A percentile compares a stretch with the other conserved stretches of the same genome.
phyloP scores from a whole-genome alignment of 2,888 invertebrate species.

The Bombyx huttoni region DNA sequence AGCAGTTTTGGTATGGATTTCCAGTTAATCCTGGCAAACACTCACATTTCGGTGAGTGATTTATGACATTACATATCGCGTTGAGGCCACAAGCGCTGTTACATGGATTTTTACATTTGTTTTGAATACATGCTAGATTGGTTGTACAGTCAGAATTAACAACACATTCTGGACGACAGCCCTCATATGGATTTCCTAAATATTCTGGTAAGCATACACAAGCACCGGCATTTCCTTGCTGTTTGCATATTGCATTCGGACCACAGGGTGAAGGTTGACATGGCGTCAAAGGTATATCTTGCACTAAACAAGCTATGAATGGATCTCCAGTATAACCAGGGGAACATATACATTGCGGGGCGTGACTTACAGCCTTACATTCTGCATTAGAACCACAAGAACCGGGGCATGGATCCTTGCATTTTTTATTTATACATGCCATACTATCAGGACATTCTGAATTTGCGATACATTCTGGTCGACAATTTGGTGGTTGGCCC shows the following conservation, averaged over 20 bases:
- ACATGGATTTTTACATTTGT: conserved; percentile 83
- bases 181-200: conserved; percentile 84
- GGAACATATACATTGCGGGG: conserved; percentile 81
- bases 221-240: conserved; percentile 76
- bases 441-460: conserved; percentile 78
- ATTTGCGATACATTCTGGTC: conserved; percentile 82
- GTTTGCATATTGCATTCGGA: conserved; percentile 79
- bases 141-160: conserved; percentile 81
- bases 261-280: conserved; percentile 82
- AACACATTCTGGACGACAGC: conserved; percentile 82
- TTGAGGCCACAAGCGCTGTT: conserved; percentile 82
- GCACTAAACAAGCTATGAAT: conserved; percentile 68
- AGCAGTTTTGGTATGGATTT: conserved; percentile 73
- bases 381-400: conserved; percentile 81
- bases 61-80: conserved; percentile 79
- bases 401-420: conserved; percentile 81
- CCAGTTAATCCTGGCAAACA: conserved; percentile 76
- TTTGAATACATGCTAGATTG: conserved; percentile 80
- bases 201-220: conserved; percentile 79
- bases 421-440: conserved; percentile 82
- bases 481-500: conserved; percentile 80
- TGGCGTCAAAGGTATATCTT: conserved; percentile 67
- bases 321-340: conserved; percentile 76
- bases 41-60: conserved; percentile 79
- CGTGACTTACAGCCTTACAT: conserved; percentile 81